These are phyloP conservation scores for Adelges cooleyi DNA, from an alignment of 1,140 invertebrate genomes.

Conservation along the genomic window DNA sequence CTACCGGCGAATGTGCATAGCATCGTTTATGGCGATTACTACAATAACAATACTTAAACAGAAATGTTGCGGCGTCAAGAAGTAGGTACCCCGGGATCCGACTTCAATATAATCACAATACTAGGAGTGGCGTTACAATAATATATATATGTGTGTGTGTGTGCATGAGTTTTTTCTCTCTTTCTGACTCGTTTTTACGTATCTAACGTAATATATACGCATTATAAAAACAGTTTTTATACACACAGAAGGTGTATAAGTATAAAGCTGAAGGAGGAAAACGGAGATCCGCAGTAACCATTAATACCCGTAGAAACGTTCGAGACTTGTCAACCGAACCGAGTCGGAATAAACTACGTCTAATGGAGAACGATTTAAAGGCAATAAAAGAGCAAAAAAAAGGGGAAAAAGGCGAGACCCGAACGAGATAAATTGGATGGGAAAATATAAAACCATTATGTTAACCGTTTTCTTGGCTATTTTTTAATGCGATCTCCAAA, in stretches of 20 bases:
- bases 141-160: not conserved
- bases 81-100: no score
- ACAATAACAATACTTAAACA: no score
- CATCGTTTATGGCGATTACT: no score
- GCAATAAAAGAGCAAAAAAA: not conserved
- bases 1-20: no score
- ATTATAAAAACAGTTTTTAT: not conserved
- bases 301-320: not conserved
- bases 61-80: no score
- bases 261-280: no score
- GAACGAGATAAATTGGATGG: not conserved
- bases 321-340: not conserved
- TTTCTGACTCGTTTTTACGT: not conserved
- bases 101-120: no score
- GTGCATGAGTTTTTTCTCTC: not conserved
- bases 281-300: not conserved
- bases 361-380: constrained; percentile 1
- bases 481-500: no score
- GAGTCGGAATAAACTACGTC: not conserved
- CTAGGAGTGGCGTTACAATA: no score
- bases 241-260: no score
- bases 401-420: not conserved
- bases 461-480: no score
- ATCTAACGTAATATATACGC: not conserved
- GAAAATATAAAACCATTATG: not conserved